These are phyloP conservation scores for Pseudomyrmex cubaensis DNA, from an alignment of 1,140 invertebrate species.

Conservation along the genomic window DNA sequence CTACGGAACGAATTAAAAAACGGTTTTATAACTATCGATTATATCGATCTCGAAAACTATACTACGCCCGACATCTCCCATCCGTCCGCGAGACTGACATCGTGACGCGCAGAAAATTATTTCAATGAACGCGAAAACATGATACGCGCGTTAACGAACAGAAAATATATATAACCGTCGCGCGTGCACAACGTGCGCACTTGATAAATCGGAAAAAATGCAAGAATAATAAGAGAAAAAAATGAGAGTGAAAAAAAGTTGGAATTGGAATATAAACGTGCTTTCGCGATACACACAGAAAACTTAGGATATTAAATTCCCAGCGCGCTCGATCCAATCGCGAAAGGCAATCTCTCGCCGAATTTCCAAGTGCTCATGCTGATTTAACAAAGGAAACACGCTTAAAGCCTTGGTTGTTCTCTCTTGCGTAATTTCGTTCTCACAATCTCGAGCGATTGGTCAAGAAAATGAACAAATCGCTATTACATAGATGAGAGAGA, in stretches of 20 bases:
- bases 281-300: neutral
- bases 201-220: conserved; percentile 3
- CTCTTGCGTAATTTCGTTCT: neutral
- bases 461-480: neutral
- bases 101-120: neutral
- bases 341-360: conserved; percentile 76
- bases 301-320: conserved; percentile 70
- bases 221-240: neutral
- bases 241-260: neutral
- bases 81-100: too few relatives aligned
- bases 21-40: conserved; percentile 45
- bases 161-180: neutral
- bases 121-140: neutral
- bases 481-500: neutral
- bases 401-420: neutral
- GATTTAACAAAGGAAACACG: conserved; percentile 23
- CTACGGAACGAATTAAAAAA: conserved; percentile 51
- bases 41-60: conserved; percentile 13
- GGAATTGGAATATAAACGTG: neutral
- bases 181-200: neutral
- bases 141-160: neutral
- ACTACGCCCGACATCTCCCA: neutral
- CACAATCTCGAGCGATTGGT: conserved; percentile 13
- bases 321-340: conserved; percentile 71
- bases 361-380: conserved; percentile 65